Base-by-base conservation (phyloP, 2,888 invertebrate genomes). In the Lycia hirtaria region DNA sequence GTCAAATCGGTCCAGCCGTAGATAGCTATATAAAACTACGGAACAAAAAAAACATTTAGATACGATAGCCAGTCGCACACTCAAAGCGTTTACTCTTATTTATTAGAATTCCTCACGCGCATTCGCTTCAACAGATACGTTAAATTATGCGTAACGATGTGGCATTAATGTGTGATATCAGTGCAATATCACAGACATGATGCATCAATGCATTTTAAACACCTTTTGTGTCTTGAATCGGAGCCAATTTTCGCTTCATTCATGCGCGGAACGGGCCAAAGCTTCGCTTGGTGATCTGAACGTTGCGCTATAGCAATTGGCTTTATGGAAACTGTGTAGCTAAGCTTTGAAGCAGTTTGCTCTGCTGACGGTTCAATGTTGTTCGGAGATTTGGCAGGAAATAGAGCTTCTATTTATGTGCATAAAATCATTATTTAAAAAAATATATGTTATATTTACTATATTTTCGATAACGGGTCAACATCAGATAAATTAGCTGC, bases 91-190 rank as follows among this genome's bases (percentile, higher is more conserved):
- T 47, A 40, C 51, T 56, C 28, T 9, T 37, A 33, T 48, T 51
- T 47, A 30, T 14, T 33, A 14, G 47, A 37, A 47, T 43, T 33
- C 37, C 15, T 40, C 26, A 40, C 24, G 19, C 7, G 4, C 28
- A 51, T 40, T 47, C 37, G 24, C 32, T 54, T 54, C 28, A 30
- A 58, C 35, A 56, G 56, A 56, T 38, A 49, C 32, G 48, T 47
- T 73, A 73, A 68, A 72, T 72, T 69, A 71, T 61, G 45, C 67
- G 65, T 69, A 67, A 75, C 64, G 63, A 57, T 55, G 66, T 62
- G 71, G 67, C 65, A 67, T 68, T 76, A 72, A 73, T 69, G 65
- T 67, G 68, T 72, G 69, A 64, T 75, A 77, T 73, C 71, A 69
- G 65, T 57, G 65, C 72, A 67, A 69, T 73, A 71, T 67, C 67